Evolutionary conservation across 2,797 vertebrate genomes (phyloP), one percentile per base, ranked within the genome.

Genomic region (Poecile montanus): DNA sequence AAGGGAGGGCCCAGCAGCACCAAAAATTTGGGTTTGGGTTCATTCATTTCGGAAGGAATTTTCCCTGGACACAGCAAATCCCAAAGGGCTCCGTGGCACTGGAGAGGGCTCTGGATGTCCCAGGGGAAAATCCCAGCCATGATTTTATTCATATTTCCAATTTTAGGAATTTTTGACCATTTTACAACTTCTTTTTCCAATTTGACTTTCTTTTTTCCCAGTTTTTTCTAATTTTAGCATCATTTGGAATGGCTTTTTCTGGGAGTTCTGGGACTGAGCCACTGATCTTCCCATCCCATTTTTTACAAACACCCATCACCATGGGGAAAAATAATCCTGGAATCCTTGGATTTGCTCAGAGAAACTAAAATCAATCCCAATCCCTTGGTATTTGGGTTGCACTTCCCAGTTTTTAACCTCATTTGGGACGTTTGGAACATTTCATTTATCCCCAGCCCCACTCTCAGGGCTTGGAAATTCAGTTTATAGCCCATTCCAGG

Each of bases 81-180:
- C 42, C 4, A 26, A 48, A 63, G 40, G 27, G 40, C 16, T 77
- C n/a, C 0, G 2, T 1, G 16, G 32, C 26, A 38, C 14, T 9
- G 60, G 14, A 53, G 50, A 51, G 26, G 20, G 20, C 2, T 13
- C 30, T 3, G 10, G 48, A 34, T 4, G 4, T 5, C 22, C 57
- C 25, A 20, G 15, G 20, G 16, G 3, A 18, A 48, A 2, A 1
- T 1, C 23, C 29, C 4, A 3, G 29, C 11, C 23, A 2, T 0
- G 2, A 65, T 5, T 87, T 71, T 34, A 44, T 45, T 13, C 1
- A 2, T 40, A n/a, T 53, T 61, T 20, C n/a, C 5, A 25, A 29
- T 38, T 60, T 20, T n/a, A 53, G 10, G 23, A 38, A 7, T 7
- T 57, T 26, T 42, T 9, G 13, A n/a, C 8, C 6, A 27, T 17